Base-by-base conservation (phyloP, 2,113 vertebrate genomes). In the Catharus minimus region DNA sequence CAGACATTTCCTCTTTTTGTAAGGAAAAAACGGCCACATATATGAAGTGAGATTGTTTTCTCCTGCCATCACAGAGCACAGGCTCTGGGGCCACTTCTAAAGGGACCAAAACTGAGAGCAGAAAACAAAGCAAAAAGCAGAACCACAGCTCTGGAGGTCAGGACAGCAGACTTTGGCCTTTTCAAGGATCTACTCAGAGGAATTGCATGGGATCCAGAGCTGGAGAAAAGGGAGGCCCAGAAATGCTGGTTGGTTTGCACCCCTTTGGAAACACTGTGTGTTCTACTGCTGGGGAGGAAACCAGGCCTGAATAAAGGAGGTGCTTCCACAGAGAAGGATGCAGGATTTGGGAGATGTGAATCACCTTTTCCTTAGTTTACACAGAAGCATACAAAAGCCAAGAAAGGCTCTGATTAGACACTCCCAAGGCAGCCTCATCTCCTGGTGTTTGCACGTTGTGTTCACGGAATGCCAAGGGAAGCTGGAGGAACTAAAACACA, bases 361-460 rank as follows among this genome's bases (percentile, higher is more conserved):
- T 50, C 18, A 5, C 26, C 26, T 33, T 38, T 49, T n/a, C 64
- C 71, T 66, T 7, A 8, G 13, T 4, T 58, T 57, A 58, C 11
- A 23, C 2, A 65, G 41, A 23, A 53, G 14, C 61, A 82, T 23
- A 52, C 13, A 75, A 80, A 75, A 65, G n/a, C 32, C 46, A 85
- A n/a, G 58, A 36, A 17, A 18, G 26, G 33, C 15, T 32, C 53
- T 76, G 46, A 41, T 9, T 7, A 47, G 53, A 49, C 19, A 78
- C 41, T 71, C 26, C 10, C 60, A 76, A n/a, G 66, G 38, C 14
- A 44, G 43, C 6, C 69, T 72, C 38, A 38, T 32, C 61, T 66
- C 18, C 58, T 30, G 6, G 32, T 5, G 30, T 2, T 7, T 24
- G 52, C 17, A 57, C 1, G 1, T 5, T n/a, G 43, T 21, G 36